These are phyloP conservation scores for Nematolebias whitei DNA, from an alignment of 2,113 vertebrate species.

Conservation along the genomic window DNA sequence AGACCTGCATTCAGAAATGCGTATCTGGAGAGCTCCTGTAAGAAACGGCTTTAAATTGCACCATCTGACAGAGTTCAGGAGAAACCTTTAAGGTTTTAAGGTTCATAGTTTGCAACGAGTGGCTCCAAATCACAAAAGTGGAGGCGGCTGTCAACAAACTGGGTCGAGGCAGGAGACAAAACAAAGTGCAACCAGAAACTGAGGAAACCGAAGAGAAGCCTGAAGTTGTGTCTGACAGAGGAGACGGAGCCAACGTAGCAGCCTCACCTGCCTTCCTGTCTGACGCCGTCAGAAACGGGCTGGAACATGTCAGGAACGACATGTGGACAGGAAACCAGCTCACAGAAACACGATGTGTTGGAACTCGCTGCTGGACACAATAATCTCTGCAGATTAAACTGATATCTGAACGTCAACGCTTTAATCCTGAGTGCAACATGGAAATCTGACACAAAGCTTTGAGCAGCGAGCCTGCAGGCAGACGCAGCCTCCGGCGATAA, in stretches of 20 bases:
- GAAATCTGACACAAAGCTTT: too few species aligned
- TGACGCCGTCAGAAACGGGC: background rate
- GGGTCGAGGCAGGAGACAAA: too few species aligned
- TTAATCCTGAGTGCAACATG: constrained; percentile 16
- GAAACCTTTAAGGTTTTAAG: too few species aligned
- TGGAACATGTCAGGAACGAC: constrained; percentile 2
- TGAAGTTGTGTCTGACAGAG: too few species aligned
- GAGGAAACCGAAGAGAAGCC: too few species aligned
- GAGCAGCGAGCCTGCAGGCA: too few species aligned
- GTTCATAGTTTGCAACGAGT: too few species aligned
- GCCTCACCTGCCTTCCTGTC: background rate
- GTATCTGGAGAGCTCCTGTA: background rate
- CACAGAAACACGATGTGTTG: background rate
- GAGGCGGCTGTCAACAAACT: too few species aligned
- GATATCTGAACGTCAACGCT: constrained; percentile 19
- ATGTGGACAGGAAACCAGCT: background rate
- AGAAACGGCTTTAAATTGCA: background rate
- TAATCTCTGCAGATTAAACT: constrained; percentile 41
- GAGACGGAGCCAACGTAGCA: background rate
- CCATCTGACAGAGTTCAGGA: too few species aligned
- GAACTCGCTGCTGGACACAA: background rate
- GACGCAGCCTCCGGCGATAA: too few species aligned
- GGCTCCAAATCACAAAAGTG: background rate
- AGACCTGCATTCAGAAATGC: too few species aligned
- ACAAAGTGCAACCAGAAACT: too few species aligned